Base-by-base conservation (phyloP, 2,113 vertebrate species). In the Nesogale talazaci region DNA sequence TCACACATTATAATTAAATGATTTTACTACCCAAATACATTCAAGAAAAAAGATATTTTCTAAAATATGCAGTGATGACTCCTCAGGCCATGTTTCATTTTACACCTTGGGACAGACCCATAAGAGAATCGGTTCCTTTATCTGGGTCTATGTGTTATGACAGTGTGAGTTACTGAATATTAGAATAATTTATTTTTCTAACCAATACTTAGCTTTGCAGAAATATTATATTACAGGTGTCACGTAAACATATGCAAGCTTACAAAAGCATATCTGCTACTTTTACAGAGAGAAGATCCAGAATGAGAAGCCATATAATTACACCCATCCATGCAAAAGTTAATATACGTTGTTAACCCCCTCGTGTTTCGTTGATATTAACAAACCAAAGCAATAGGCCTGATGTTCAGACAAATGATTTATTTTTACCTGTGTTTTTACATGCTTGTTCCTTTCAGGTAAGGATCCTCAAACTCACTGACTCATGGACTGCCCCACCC, bases 1-100 rank as follows among this genome's bases (percentile, higher is more conserved):
- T 97, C 90, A 95, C 92, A 97, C 82, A 86, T 97, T 95, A 94
- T 88, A 38, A 90, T 96, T 91, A 95, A 94, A 95, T 92, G 80
- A 89, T 82, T 38, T 84, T 36, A 40, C 42, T 80, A 89, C 22
- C 46, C 92, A 97, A 97, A 96, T 70, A 79, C 95, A 96, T 78
- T 67, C 31, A 96, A 95, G 52, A 94, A 94, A 89, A 90, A 95
- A 92, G 75, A 77, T 92, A 79, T 96, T 95, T 95, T 85, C 79
- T 89, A 96, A 96, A 95, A 96, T 96, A 93, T 94, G 76, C 91
- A 94, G 92, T 52, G 93, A 95, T 95, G 94, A 94, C 17, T 93
- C 91, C 82, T 94, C 70, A 91, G 83, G 95, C 80, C 38, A 80
- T 91, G 85, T 83, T 94, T 95, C 79, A 75, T 78, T 96, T 94